Conservation (phyloP, 2,797 vertebrate genomes). For the Heliangelus exortis region DNA sequence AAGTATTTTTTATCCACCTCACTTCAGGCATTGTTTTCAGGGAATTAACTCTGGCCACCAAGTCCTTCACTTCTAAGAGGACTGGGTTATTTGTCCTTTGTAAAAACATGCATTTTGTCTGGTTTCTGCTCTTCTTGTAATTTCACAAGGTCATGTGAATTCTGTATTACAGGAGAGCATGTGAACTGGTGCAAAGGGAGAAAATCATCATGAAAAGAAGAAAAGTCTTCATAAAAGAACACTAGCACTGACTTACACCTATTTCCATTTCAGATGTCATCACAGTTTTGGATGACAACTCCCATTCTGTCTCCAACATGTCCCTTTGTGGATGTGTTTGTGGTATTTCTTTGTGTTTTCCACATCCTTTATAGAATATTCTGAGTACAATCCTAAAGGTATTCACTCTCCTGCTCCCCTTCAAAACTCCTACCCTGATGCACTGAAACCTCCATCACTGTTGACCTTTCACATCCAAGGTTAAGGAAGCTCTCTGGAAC, state of each 20-base stretch:
- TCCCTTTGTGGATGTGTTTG: background rate
- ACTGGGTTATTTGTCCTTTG: background rate
- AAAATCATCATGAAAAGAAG: constrained; percentile 2
- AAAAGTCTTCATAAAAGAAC: constrained; percentile 16
- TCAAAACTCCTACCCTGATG: background rate
- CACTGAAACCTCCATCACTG: background rate
- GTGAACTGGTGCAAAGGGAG: background rate
- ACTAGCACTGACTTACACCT: background rate
- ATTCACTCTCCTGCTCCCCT: background rate
- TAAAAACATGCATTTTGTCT: background rate
- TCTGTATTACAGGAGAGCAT: background rate
- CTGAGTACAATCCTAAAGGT: background rate
- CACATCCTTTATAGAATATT: background rate
- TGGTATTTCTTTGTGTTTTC: background rate
- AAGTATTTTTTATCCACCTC: background rate
- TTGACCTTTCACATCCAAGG: background rate
- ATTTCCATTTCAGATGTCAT: constrained; percentile 6
- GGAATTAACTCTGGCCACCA: background rate
- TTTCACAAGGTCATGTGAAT: constrained; percentile 16
- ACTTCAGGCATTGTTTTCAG: background rate
- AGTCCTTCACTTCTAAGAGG: constrained; percentile 32
- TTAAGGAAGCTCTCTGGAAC: background rate
- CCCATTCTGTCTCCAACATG: background rate
- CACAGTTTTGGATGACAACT: background rate
- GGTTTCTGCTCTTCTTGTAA: background rate